Evolutionary conservation across 2,113 vertebrate genomes (phyloP).

Genomic region (Oncorhynchus nerka): DNA sequence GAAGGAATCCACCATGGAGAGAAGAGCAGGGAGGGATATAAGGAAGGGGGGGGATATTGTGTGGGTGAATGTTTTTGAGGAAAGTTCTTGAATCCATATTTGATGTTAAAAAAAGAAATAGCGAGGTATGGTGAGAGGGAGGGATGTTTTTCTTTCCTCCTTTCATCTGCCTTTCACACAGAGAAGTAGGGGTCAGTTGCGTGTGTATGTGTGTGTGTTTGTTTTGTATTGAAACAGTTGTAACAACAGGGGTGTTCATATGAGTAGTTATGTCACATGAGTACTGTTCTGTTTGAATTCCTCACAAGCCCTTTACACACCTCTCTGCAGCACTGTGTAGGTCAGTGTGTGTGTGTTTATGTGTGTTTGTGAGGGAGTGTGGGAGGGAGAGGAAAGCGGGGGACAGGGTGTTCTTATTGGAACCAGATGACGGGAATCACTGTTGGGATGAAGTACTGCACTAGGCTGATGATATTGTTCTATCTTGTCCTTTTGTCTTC

Average conservation of each 20-base stretch:
- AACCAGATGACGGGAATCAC: neutral
- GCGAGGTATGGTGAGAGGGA: neutral
- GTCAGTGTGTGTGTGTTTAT: neutral
- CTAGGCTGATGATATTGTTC: neutral
- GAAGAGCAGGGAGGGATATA: neutral
- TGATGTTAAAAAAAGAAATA: neutral
- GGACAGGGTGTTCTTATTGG: neutral
- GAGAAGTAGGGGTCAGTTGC: constrained; percentile 13
- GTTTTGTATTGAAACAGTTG: constrained; percentile 28
- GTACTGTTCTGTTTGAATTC: constrained; percentile 51
- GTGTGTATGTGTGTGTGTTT: neutral
- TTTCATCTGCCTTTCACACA: constrained; percentile 41
- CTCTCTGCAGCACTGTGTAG: constrained; percentile 8
- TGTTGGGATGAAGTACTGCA: neutral
- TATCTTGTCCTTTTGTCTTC: neutral
- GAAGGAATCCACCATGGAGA: neutral
- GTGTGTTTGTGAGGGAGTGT: neutral
- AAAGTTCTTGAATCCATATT: constrained; percentile 49
- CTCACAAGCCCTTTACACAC: neutral
- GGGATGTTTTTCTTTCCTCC: constrained; percentile 29
- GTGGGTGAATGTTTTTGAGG: constrained; percentile 29
- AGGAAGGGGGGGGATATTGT: neutral
- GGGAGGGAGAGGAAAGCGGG: neutral
- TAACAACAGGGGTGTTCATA: constrained; percentile 46
- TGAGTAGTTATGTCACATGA: constrained; percentile 35